phyloP scores from a whole-genome alignment of 2,797 vertebrate species.

The Gadopsis bispinosus region DNA sequence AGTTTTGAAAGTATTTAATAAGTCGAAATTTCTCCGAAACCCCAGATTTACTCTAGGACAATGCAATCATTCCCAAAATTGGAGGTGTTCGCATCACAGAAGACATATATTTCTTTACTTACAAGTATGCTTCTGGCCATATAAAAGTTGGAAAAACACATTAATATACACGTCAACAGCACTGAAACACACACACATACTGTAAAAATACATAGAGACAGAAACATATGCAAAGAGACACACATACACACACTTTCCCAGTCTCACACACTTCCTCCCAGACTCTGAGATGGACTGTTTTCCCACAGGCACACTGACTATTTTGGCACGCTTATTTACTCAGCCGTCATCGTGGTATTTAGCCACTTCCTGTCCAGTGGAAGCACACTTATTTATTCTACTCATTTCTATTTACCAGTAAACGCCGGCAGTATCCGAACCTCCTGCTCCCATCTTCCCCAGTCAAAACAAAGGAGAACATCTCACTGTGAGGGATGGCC shows the following conservation, averaged over 20 bases:
- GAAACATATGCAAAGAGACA: constrained; percentile 44
- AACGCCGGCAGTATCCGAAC: constrained; percentile 93
- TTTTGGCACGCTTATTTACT: constrained; percentile 80
- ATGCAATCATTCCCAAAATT: not conserved
- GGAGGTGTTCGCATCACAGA: not conserved
- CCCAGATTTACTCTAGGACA: too few species aligned
- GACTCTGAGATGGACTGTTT: constrained; percentile 73
- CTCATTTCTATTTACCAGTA: constrained; percentile 87
- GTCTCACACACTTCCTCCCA: constrained; percentile 74
- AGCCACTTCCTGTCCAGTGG: constrained; percentile 77
- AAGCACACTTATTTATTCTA: constrained; percentile 60
- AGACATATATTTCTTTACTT: not conserved
- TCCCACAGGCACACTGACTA: constrained; percentile 78
- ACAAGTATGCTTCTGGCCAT: not conserved
- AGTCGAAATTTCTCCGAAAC: not conserved
- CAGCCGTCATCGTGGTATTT: constrained; percentile 80
- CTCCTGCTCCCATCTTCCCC: constrained; percentile 92
- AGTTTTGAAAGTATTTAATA: not conserved
- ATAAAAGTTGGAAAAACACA: constrained; percentile 1
- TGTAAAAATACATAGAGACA: constrained; percentile 8
- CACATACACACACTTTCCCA: constrained; percentile 62
- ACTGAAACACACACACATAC: constrained; percentile 18
- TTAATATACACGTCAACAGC: not conserved
- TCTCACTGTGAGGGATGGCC: constrained; percentile 84
- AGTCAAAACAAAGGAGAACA: constrained; percentile 93